Conservation (phyloP, 2,888 invertebrate species). For the Saturnia pavonia region DNA sequence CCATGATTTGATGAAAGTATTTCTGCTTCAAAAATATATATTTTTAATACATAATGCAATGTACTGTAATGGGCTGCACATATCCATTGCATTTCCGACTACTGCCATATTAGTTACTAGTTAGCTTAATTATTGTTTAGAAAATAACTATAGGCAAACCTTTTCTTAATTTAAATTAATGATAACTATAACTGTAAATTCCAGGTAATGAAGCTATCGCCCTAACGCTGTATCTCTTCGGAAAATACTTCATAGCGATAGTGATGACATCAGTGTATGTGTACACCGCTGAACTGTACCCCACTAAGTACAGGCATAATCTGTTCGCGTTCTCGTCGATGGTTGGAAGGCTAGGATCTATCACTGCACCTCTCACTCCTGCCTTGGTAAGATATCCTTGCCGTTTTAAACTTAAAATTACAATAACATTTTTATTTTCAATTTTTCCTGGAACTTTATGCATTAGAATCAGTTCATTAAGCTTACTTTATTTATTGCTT, state of each 20-base stretch:
- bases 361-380: constrained; percentile 85
- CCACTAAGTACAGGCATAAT: constrained; percentile 83
- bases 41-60: too few species aligned
- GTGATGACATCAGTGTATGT: constrained; percentile 60
- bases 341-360: constrained; percentile 85
- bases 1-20: not conserved
- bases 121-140: not conserved
- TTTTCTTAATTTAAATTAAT: not conserved
- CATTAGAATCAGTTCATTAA: not conserved
- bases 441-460: not conserved
- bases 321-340: constrained; percentile 84
- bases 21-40: too few species aligned
- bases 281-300: constrained; percentile 85
- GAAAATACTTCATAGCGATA: constrained; percentile 6
- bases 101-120: too few species aligned
- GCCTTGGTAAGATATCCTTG: constrained; percentile 72
- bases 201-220: not conserved
- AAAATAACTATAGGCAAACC: not conserved
- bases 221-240: not conserved
- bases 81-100: too few species aligned
- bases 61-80: too few species aligned
- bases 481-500: not conserved
- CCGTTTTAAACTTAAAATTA: not conserved
- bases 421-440: not conserved
- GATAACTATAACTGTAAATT: not conserved